These are phyloP conservation scores for Heliocidaris erythrogramma DNA, from an alignment of 35 echinoderm and acorn worm species.

Conservation along the genomic window DNA sequence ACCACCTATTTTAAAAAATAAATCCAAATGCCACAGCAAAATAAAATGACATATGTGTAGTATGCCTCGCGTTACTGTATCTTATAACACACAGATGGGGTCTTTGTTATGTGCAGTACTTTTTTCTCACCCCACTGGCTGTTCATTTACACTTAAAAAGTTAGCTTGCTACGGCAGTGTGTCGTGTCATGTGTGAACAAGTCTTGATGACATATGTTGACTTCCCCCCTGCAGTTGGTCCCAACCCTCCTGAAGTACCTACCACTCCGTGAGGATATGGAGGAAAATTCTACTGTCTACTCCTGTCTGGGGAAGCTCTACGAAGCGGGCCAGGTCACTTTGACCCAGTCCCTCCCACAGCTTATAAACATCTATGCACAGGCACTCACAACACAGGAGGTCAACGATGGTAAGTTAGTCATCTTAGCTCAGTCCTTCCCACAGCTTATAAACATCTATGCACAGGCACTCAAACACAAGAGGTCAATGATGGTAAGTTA, in stretches of 20 bases:
- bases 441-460: conserved; percentile 67
- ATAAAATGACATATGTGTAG: no score
- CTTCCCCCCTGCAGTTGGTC: conserved; percentile 63
- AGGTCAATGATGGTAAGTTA: conserved; percentile 68
- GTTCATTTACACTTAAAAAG: no score
- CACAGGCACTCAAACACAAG: conserved; percentile 59
- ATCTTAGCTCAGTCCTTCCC: conserved; percentile 61
- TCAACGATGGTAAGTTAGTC: conserved; percentile 61
- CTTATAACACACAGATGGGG: no score
- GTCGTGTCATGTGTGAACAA: no score
- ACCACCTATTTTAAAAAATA: no score
- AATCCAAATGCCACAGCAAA: no score
- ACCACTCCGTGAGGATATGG: conserved; percentile 80
- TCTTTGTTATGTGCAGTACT: no score
- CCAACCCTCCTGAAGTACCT: conserved; percentile 83
- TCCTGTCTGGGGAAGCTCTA: conserved; percentile 74
- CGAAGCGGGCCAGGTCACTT: conserved; percentile 51
- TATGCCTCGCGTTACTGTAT: no score
- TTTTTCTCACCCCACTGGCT: no score
- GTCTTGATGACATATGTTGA: no score
- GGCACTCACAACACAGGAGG: conserved; percentile 55
- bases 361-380: conserved; percentile 70
- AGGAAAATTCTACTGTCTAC: conserved; percentile 90
- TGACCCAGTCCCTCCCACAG: conserved; percentile 63
- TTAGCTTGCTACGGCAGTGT: no score